Evolutionary conservation across 1,140 invertebrate genomes (phyloP), one percentile per base, ranked within the genome.

Genomic region (Stegodyphus mimosarum): DNA sequence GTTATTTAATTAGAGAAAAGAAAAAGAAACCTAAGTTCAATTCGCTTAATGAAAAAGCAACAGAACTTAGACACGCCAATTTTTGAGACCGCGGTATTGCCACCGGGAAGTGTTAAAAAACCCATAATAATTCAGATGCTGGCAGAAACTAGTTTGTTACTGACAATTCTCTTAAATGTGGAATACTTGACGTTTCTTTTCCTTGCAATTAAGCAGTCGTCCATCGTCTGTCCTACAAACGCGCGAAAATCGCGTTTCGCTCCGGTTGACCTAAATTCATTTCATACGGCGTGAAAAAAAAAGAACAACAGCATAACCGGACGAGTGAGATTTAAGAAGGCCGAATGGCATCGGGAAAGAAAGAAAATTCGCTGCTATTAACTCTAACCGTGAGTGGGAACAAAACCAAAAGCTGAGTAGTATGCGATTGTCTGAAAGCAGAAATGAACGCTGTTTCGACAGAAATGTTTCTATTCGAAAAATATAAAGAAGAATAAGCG

Each of bases 241-340:
- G 69, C 71, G 52, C 71, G 49, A 83, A 83, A 73, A 33, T 55
- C 51, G 48, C 71, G 73, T 73, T 83, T 83, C 79, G 66, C 79
- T 83, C 73, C 71, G 53, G 49, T 60, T 83, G 79, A 83, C 79
- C 79, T 83, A 83, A 73, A 83, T 83, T 83, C 48, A 53, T 83
- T 73, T 72, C 53, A 51, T 50, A 70, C 71, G 67, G 67, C 51
- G 52, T 70, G 49, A 33, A 64, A 64, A 83, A 33, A 33, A 83
- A 83, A 66, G 63, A 83, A 73, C 50, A 52, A 83, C 55, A 52
- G 69, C 48, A 63, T 70, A 81, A 72, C 79, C 71, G 71, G 79
- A 83, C 70, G 71, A 83, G 79, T 71, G 55, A 33, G 79, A 72
- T 74, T 83, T 83, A 83, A 73, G 71, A 83, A 83, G 79, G 79